These are phyloP conservation scores for Festucalex cinctus DNA, from an alignment of 2,113 vertebrate genomes.

Conservation along the genomic window DNA sequence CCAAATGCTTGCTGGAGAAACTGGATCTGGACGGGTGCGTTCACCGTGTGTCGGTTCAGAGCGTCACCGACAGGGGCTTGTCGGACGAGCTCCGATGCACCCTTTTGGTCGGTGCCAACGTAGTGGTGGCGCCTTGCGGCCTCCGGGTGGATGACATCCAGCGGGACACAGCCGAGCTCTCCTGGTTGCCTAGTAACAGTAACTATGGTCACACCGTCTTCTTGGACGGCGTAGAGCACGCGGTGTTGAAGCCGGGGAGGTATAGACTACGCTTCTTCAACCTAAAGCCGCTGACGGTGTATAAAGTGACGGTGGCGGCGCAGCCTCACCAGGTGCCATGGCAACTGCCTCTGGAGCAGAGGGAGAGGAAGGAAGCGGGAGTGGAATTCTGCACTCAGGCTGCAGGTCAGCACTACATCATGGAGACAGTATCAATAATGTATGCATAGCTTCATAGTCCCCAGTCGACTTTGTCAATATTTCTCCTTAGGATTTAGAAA, in stretches of 20 bases:
- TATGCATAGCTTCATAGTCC: slow-evolving; percentile 5
- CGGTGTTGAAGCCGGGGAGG: slow-evolving; percentile 79
- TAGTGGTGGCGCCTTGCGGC: slow-evolving; percentile 86
- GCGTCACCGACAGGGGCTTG: slow-evolving; percentile 79
- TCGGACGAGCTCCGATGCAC: slow-evolving; percentile 92
- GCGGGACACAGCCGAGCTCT: slow-evolving; percentile 87
- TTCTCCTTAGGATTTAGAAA: slow-evolving; percentile 1
- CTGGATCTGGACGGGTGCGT: slow-evolving; percentile 83
- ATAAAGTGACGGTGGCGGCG: slow-evolving; percentile 88
- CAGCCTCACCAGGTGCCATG: slow-evolving; percentile 95
- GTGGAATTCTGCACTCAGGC: slow-evolving; percentile 93
- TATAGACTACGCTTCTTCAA: slow-evolving; percentile 85
- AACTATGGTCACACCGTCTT: slow-evolving; percentile 93
- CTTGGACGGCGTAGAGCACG: slow-evolving; percentile 87
- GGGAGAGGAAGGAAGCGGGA: slow-evolving; percentile 87
- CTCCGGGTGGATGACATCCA: slow-evolving; percentile 87
- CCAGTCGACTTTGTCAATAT: not conserved
- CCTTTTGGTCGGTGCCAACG: slow-evolving; percentile 87
- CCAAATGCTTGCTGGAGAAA: slow-evolving; percentile 91
- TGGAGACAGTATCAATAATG: slow-evolving; percentile 11
- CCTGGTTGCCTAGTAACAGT: slow-evolving; percentile 94
- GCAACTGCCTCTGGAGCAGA: slow-evolving; percentile 94
- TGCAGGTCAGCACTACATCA: slow-evolving; percentile 79
- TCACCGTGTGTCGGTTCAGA: slow-evolving; percentile 88
- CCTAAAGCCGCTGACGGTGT: slow-evolving; percentile 85